phyloP scores from a whole-genome alignment of 2,888 invertebrate genomes.

The Drosophila birchii region DNA sequence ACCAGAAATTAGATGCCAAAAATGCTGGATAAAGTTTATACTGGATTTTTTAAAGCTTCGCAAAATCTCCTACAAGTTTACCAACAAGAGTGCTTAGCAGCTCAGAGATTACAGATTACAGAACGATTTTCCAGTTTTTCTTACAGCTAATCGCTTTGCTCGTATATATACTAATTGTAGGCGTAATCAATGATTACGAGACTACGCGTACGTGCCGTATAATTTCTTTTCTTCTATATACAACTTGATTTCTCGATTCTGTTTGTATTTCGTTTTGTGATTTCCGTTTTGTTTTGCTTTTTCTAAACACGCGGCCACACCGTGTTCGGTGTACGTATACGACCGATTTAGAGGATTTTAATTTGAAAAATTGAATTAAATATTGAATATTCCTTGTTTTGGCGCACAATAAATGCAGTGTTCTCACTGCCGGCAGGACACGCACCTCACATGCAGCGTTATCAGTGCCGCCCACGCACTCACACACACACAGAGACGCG shows the following conservation, averaged over 20 bases:
- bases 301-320: slow-evolving; percentile 71
- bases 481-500: slow-evolving; percentile 18
- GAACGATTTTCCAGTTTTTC: slow-evolving; percentile 16
- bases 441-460: slow-evolving; percentile 20
- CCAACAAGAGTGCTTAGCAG: slow-evolving; percentile 1
- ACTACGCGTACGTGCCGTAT: slow-evolving; percentile 37
- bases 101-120: slow-evolving; percentile 15
- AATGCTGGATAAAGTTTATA: neutral
- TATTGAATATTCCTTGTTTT: neutral
- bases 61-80: slow-evolving; percentile 1
- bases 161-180: slow-evolving; percentile 39
- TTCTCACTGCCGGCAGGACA: slow-evolving; percentile 12
- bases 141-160: slow-evolving; percentile 29
- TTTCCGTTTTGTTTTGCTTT: slow-evolving; percentile 63
- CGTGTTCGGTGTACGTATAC: slow-evolving; percentile 52
- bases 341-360: neutral
- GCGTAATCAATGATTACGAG: slow-evolving; percentile 65
- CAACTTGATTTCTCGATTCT: slow-evolving; percentile 33
- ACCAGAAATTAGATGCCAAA: neutral
- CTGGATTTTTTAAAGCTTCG: neutral
- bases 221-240: slow-evolving; percentile 30
- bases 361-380: neutral
- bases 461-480: slow-evolving; percentile 27
- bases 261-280: slow-evolving; percentile 42
- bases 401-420: slow-evolving; percentile 3